Percentiles rank a stretch among this genome's conserved stretches.
Evolutionary conservation across 2,113 vertebrate species (phyloP).

Genomic region (Pycnonotus jocosus): DNA sequence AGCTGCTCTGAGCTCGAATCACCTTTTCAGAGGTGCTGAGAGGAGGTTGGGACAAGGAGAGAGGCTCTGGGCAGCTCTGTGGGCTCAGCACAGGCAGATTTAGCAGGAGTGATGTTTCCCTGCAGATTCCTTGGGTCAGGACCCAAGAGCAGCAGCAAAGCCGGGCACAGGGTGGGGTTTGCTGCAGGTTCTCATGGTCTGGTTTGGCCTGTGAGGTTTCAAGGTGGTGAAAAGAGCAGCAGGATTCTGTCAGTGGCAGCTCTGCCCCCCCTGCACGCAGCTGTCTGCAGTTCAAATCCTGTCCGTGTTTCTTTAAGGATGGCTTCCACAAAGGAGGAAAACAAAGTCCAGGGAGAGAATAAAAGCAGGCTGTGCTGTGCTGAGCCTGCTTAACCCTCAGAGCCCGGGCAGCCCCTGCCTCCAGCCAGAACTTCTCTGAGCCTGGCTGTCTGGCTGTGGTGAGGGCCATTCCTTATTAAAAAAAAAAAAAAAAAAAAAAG

Average conservation of each 20-base stretch:
- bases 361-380: background rate
- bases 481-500: background rate
- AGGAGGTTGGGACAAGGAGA: background rate
- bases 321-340: background rate
- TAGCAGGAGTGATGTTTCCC: background rate
- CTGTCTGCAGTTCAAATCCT: background rate
- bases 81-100: background rate
- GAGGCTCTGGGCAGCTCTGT: background rate
- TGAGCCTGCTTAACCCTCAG: slow-evolving; percentile 19
- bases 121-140: background rate
- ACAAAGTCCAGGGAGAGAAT: background rate
- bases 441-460: background rate
- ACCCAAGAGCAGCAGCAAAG: background rate
- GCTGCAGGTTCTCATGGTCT: background rate
- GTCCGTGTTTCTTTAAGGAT: background rate
- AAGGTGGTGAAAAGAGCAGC: background rate
- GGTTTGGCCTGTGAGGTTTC: background rate
- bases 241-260: background rate
- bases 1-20: background rate
- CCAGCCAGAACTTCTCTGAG: background rate
- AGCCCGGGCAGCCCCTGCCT: background rate
- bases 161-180: background rate
- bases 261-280: background rate
- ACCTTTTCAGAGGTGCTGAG: background rate
- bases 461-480: background rate